Percentiles rank a stretch among this genome's conserved stretches.
Evolutionary conservation across 2,888 invertebrate genomes (phyloP).

Genomic region (Microctonus hyperodae): DNA sequence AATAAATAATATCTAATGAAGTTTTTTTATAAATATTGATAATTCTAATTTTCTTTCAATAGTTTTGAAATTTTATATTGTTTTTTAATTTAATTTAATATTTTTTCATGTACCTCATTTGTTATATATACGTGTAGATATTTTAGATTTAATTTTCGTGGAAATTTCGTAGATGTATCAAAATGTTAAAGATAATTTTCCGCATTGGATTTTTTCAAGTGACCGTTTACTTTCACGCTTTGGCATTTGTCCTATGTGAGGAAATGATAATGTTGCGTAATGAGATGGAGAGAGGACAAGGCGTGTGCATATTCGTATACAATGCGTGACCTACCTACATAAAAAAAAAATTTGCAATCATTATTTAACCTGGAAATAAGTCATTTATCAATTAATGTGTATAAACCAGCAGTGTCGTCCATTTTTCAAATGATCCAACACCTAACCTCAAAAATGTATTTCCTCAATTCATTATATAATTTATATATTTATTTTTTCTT

Average conservation of each 20-base stretch:
- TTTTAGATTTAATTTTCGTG: too few relatives aligned
- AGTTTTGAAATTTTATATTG: too few relatives aligned
- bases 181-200: not conserved
- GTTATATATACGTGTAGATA: too few relatives aligned
- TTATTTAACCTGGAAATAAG: conserved; percentile 49
- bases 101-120: too few relatives aligned
- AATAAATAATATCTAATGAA: not conserved
- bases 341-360: not conserved
- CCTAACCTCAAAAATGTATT: too few relatives aligned
- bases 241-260: conserved; percentile 18
- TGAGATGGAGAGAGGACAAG: not conserved
- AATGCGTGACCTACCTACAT: conserved; percentile 29
- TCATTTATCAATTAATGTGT: conserved; percentile 52
- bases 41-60: too few relatives aligned
- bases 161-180: too few relatives aligned
- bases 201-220: not conserved
- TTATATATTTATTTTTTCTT: not conserved
- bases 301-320: conserved; percentile 16
- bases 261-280: conserved; percentile 22
- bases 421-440: not conserved
- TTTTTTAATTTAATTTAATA: too few relatives aligned
- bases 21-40: too few relatives aligned
- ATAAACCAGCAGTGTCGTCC: not conserved
- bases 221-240: conserved; percentile 22
- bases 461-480: not conserved